Evolutionary conservation across 2,797 vertebrate species (phyloP).

Genomic region (Danio aesculapii): DNA sequence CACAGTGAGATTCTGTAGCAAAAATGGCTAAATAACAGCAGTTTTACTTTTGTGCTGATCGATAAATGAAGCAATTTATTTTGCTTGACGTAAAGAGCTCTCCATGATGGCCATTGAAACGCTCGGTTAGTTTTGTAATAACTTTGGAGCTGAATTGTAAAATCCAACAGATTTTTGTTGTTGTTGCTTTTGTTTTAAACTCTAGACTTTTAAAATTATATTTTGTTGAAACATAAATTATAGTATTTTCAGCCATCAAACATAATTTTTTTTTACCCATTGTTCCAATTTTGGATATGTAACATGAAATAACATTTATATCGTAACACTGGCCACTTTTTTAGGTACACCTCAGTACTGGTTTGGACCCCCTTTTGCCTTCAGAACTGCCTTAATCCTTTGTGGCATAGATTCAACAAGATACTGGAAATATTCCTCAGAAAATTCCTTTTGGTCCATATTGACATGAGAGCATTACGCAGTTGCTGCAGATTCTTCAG

Average conservation of each 20-base stretch:
- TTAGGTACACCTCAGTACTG: too few species aligned
- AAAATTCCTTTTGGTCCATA: too few species aligned
- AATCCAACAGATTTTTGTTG: not conserved
- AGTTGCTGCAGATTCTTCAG: too few species aligned
- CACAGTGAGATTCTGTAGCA: not conserved
- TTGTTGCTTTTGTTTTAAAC: not conserved
- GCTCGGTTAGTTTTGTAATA: slow-evolving; percentile 25
- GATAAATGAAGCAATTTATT: slow-evolving; percentile 37
- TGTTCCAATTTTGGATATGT: not conserved
- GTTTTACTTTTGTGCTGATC: slow-evolving; percentile 7
- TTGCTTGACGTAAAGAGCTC: not conserved
- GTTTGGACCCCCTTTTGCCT: too few species aligned
- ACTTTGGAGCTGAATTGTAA: slow-evolving; percentile 14
- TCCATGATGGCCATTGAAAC: slow-evolving; percentile 22
- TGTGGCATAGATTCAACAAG: too few species aligned
- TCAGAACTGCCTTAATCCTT: too few species aligned
- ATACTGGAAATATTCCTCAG: too few species aligned
- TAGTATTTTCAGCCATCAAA: not conserved
- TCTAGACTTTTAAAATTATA: not conserved
- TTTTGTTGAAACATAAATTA: not conserved
- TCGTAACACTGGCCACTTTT: not conserved
- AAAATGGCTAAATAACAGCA: slow-evolving; percentile 27
- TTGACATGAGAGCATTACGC: too few species aligned
- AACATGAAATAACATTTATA: not conserved
- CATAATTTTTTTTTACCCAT: too few species aligned